These are phyloP conservation scores for Acrocephalus arundinaceus DNA, from an alignment of 2,113 vertebrate species.

Conservation along the genomic window DNA sequence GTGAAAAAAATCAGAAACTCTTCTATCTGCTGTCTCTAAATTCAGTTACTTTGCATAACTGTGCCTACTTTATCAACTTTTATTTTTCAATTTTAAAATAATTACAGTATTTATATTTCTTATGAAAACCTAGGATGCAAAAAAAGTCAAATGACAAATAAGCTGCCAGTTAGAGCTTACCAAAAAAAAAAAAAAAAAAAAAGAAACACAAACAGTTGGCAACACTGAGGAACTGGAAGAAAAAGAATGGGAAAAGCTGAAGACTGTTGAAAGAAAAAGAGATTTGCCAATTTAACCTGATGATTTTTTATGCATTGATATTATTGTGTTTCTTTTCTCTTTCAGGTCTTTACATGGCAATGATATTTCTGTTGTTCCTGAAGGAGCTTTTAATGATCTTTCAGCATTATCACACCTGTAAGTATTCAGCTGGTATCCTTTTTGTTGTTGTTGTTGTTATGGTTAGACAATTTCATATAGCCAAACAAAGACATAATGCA, in stretches of 20 bases:
- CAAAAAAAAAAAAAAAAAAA: not conserved
- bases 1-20: not conserved
- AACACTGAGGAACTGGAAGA: not conserved
- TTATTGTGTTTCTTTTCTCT: not conserved
- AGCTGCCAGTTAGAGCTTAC: not conserved
- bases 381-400: constrained; percentile 94
- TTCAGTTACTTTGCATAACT: not conserved
- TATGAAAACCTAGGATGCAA: not conserved
- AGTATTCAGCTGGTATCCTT: constrained; percentile 67
- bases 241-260: not conserved
- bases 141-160: not conserved
- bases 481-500: not conserved
- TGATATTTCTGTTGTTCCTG: constrained; percentile 93
- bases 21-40: not conserved
- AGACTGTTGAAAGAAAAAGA: not conserved
- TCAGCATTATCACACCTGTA: constrained; percentile 94
- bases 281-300: not conserved
- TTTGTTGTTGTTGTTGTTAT: not conserved
- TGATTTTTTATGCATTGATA: not conserved
- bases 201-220: not conserved
- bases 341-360: constrained; percentile 95
- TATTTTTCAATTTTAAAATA: not conserved
- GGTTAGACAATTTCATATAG: not conserved
- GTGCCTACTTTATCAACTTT: not conserved
- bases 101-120: not conserved